Base-by-base conservation (phyloP, 1,140 invertebrate species). In the Drosophila tsacasi region DNA sequence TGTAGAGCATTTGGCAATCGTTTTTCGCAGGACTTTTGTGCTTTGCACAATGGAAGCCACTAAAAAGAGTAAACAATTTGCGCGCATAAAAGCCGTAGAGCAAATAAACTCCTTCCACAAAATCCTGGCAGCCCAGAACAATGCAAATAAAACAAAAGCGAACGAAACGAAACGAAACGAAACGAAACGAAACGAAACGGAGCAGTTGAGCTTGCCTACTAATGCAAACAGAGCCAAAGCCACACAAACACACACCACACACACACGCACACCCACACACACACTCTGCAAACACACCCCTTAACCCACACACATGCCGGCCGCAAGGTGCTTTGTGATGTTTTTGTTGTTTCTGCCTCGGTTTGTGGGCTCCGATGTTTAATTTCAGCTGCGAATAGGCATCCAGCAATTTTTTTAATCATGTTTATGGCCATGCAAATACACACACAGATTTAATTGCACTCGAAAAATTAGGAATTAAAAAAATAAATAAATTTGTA, bases 51-150 rank as follows among this genome's bases (percentile, higher is more conserved):
- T 89, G 62, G 86, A 83, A 89, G 76, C 80, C 84, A 89, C 84
- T 87, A 83, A 81, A 87, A 87, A 87, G 81, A 83, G 81, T 89
- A 77, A 89, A 89, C 83, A 87, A 81, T 87, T 87, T 89, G 83
- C 66, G 73, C 77, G 80, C 65, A 78, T 81, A 66, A 83, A 87
- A 89, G 84, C 76, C 77, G 68, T 67, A 59, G 62, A 52, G 84
- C 62, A 83, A 89, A 79, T 77, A 79, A 79, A 79, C 76, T 77
- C 75, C 75, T 25, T 68, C 64, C 75, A 77, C 74, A 66, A 66
- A 77, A 76, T 61, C 76, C 71, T 50, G 79, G 50, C 67, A 62
- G 50, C 47, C 25, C 67, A 62, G 67, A 83, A 87, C 77, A 87
- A 87, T 83, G 81, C 68, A 87, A 89, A 87, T 83, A 81, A 81